phyloP scores from a whole-genome alignment of 2,113 vertebrate species.

The Pseudorhombus dupliciocellatus region DNA sequence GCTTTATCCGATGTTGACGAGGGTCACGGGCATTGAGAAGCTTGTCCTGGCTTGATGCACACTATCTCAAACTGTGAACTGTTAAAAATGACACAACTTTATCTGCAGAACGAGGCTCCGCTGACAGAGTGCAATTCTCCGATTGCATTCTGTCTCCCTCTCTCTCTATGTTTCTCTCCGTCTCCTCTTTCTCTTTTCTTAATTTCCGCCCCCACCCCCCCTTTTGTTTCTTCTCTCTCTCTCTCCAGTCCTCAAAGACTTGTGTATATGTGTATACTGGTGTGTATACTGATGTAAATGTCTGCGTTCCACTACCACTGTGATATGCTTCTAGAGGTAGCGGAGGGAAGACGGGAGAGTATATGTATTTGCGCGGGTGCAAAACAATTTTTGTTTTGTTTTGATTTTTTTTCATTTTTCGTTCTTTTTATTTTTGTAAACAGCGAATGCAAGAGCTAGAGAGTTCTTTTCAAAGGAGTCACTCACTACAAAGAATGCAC shows the following conservation, averaged over 20 bases:
- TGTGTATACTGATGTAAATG: conserved; percentile 80
- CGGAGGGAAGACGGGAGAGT: conserved; percentile 69
- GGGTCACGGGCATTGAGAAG: conserved; percentile 30
- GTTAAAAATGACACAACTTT: conserved; percentile 41
- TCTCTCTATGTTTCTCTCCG: conserved; percentile 29
- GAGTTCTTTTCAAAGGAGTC: conserved; percentile 75
- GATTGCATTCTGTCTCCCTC: conserved; percentile 33
- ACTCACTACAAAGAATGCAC: conserved; percentile 81
- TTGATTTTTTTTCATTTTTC: neutral
- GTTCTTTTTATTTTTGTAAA: conserved; percentile 34
- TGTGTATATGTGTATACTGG: conserved; percentile 79
- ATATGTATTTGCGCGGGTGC: conserved; percentile 70
- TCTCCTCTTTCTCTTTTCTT: conserved; percentile 38
- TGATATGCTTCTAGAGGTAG: conserved; percentile 79
- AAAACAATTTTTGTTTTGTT: conserved; percentile 22
- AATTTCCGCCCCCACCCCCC: neutral
- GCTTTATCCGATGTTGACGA: conserved; percentile 33
- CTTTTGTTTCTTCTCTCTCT: conserved; percentile 19
- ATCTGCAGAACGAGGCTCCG: conserved; percentile 60
- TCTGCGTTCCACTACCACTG: conserved; percentile 81
- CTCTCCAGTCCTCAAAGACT: conserved; percentile 65
- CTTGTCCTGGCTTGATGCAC: conserved; percentile 39
- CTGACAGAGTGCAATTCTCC: conserved; percentile 50
- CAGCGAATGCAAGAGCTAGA: conserved; percentile 70
- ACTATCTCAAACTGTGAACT: conserved; percentile 79